A percentile compares a stretch with the other conserved stretches of the same genome.
Conservation (phyloP, 2,113 vertebrate genomes). For the Daphoenositta chrysoptera region DNA sequence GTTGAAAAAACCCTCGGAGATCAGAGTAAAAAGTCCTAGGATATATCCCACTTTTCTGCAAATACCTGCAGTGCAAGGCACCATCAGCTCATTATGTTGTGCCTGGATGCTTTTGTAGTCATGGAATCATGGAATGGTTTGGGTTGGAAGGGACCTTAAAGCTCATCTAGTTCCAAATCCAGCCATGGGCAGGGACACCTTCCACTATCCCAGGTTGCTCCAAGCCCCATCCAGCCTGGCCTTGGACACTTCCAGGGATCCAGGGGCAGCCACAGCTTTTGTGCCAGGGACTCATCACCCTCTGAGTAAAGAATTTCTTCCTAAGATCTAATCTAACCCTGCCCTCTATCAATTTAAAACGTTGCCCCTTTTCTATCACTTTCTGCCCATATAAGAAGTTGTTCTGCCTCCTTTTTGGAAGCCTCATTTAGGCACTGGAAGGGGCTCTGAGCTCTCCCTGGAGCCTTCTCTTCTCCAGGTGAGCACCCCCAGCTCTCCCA, state of each 20-base stretch:
- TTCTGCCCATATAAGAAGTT: background rate
- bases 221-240: too few relatives aligned
- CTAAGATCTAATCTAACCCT: too few relatives aligned
- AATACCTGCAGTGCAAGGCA: background rate
- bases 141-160: background rate
- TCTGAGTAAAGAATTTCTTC: background rate
- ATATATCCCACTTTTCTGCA: background rate
- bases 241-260: background rate
- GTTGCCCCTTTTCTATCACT: background rate
- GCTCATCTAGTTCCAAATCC: too few relatives aligned
- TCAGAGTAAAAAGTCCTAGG: background rate
- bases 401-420: background rate
- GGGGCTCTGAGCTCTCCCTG: background rate
- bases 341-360: background rate
- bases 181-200: background rate
- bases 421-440: background rate
- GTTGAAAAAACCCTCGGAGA: background rate
- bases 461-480: background rate
- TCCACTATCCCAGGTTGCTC: background rate
- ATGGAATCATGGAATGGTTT: background rate
- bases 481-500: background rate
- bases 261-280: background rate
- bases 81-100: background rate
- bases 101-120: background rate
- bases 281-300: background rate